Evolutionary conservation across 23 tunicate genomes (phyloP).

Genomic region (Corella eumyota): DNA sequence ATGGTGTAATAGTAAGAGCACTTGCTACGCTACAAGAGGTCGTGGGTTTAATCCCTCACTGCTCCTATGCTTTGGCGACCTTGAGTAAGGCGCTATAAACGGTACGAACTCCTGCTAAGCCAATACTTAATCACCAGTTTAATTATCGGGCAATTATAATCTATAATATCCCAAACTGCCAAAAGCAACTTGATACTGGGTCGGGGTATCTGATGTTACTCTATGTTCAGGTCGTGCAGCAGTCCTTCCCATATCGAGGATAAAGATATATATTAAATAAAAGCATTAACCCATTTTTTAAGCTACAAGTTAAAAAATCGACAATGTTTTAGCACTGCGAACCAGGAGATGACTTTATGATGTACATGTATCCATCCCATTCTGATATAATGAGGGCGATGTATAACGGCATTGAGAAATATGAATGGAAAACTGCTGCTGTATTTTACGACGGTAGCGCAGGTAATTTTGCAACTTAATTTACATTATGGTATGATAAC

Average conservation of each 20-base stretch:
- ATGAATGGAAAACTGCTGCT: slow-evolving; percentile 59
- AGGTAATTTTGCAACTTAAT: slow-evolving; percentile 5
- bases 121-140: too few relatives aligned
- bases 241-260: not conserved
- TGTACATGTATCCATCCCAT: slow-evolving; percentile 62
- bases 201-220: too few relatives aligned
- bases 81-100: too few relatives aligned
- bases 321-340: slow-evolving; percentile 33
- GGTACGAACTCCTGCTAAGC: too few relatives aligned
- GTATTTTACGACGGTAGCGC: slow-evolving; percentile 41
- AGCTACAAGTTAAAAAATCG: not conserved
- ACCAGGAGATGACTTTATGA: slow-evolving; percentile 32
- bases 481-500: not conserved
- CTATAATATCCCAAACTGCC: too few relatives aligned
- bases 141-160: too few relatives aligned
- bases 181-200: too few relatives aligned
- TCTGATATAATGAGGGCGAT: slow-evolving; percentile 49
- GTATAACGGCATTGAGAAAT: slow-evolving; percentile 42
- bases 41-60: too few relatives aligned
- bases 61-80: too few relatives aligned
- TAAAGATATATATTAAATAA: not conserved
- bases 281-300: not conserved
- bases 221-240: too few relatives aligned
- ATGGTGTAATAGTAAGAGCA: too few relatives aligned
- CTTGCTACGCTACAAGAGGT: too few relatives aligned